Base-by-base conservation (phyloP, 2,888 invertebrate species). In the Orthosia incerta region DNA sequence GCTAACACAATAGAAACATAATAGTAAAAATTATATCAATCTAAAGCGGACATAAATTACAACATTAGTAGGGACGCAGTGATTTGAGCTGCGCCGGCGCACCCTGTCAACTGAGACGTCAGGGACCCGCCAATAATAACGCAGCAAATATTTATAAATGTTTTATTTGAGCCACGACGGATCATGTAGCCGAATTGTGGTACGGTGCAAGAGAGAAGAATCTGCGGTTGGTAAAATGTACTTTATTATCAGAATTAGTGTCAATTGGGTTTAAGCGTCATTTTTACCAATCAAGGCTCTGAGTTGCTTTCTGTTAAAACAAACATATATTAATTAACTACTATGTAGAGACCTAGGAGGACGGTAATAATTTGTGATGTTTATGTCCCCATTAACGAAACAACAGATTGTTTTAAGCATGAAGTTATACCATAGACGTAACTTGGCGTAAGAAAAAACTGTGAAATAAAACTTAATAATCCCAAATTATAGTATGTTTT, bases 91-190 rank as follows among this genome's bases (percentile, higher is more conserved):
- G 87, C 88, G 87, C 76, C 55, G 55, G 85, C 88, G 86, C 88
- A 86, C 82, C 83, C 81, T 82, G 84, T 83, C 86, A 87, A 86
- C 86, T 70, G 84, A 85, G 82, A 87, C 74, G 83, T 88, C 79
- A 86, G 75, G 76, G 83, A 76, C 74, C 87, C 85, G 87, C 86
- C 82, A 86, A 87, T 91, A 92, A 94, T 94, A 93, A 93, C 90
- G 90, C 90, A 89, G 86, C 94, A 95, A 96, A 96, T 96, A 95
- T 96, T 95, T 96, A 93, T 95, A 95, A 96, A 96, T 96, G 95
- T 96, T 96, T 93, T 93, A 93, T 93, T 91, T 89, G 89, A 89
- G 89, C 90, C 87, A 89, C 89, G 90, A 89, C 86, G 89, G 92
- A 91, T 91, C 93, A 91, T 87, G 86, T 82, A 70, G 66, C 85